Base-by-base conservation (phyloP, 2,113 vertebrate species). In the Gobius niger region DNA sequence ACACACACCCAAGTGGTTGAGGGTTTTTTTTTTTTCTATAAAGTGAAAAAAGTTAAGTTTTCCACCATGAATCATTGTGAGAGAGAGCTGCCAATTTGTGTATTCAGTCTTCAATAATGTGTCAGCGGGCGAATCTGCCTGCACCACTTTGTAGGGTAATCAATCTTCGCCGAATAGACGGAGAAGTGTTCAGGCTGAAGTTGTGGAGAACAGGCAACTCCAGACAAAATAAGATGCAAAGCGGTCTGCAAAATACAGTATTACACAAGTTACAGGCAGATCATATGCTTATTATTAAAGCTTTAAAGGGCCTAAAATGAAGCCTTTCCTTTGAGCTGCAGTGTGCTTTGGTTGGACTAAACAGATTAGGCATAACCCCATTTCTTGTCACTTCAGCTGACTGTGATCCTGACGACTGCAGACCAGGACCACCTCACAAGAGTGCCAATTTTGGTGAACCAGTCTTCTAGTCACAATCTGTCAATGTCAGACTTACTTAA, bases 101-200 rank as follows among this genome's bases (percentile, higher is more conserved):
- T 50, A 53, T 73, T 73, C 63, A 66, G 46, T 40, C 7, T 19
- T 63, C 47, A 46, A 70, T 72, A 67, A 77, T 78, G 65, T 81
- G 73, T 68, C 66, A 57, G 65, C 66, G 67, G 67, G 4, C 50
- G 52, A n/a, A 65, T 56, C 15, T 66, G 78, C 64, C 71, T 40
- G 51, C 47, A 40, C 62, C 24, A 63, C n/a, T 57, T 50, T 7
- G 24, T 60, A 63, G 65, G 53, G 77, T 74, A 65, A 65, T 72
- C 61, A 24, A 65, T 59, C 59, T 16, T 34, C 54, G 63, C 53
- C 61, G 46, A 47, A 13, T 15, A 41, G 49, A 75, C 42, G 64
- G 53, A 60, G 3, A 52, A 60, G 2, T 41, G 50, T 12, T 46
- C 61, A 19, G 16, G 44, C 16, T 46, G 18, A 46, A n/a, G 50